These are phyloP conservation scores for Dendroctonus ponderosae DNA, from an alignment of 1,140 invertebrate genomes.

Conservation along the genomic window DNA sequence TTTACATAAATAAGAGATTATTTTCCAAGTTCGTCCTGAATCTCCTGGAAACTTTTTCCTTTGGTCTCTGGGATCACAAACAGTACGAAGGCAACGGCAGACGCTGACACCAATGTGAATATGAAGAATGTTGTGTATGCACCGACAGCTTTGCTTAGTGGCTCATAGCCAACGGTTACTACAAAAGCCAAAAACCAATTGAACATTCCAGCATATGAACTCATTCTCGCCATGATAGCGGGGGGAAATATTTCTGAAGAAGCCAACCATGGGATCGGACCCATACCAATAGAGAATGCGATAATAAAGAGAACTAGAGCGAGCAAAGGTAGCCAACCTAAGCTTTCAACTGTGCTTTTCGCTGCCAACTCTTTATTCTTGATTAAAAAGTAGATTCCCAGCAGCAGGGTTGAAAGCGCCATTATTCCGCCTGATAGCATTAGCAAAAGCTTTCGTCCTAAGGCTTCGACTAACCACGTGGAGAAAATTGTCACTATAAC, in stretches of 20 bases:
- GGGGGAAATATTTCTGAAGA: constrained; percentile 74
- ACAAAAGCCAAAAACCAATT: constrained; percentile 82
- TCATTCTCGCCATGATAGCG: constrained; percentile 73
- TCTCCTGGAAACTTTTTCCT: constrained; percentile 71
- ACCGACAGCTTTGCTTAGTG: constrained; percentile 54
- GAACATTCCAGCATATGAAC: constrained; percentile 70
- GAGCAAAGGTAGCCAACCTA: constrained; percentile 67
- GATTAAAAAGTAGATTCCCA: constrained; percentile 65
- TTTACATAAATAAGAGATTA: neutral
- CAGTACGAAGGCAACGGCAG: constrained; percentile 66
- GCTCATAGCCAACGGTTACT: constrained; percentile 71
- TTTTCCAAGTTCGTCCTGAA: constrained; percentile 59
- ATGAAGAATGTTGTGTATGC: constrained; percentile 60
- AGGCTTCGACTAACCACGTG: constrained; percentile 63
- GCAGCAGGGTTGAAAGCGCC: constrained; percentile 62
- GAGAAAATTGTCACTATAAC: constrained; percentile 66
- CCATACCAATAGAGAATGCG: constrained; percentile 76
- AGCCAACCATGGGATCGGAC: constrained; percentile 78
- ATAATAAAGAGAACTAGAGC: constrained; percentile 73
- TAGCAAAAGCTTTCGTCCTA: constrained; percentile 69
- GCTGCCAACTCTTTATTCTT: constrained; percentile 48
- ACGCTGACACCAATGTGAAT: constrained; percentile 63
- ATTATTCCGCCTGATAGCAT: constrained; percentile 65
- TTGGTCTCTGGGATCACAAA: constrained; percentile 73
- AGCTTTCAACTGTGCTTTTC: constrained; percentile 30